Percentiles rank a stretch among this genome's conserved stretches.
These are phyloP conservation scores for Xyrauchen texanus DNA, from an alignment of 2,113 vertebrate genomes.

Conservation along the genomic window DNA sequence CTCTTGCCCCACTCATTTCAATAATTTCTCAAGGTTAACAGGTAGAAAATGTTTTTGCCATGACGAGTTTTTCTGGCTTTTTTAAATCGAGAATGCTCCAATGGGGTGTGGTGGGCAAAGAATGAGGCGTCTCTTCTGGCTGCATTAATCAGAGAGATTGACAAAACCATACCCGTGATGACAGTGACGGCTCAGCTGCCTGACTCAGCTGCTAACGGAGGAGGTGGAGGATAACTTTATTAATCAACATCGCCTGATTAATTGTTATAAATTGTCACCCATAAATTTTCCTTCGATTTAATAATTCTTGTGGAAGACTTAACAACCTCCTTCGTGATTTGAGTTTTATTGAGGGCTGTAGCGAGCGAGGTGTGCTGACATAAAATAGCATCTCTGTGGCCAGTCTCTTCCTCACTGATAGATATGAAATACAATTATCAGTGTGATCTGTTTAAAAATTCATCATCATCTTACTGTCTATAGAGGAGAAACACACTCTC, in stretches of 20 bases:
- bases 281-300: constrained; percentile 90
- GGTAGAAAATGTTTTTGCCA: constrained; percentile 12
- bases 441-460: constrained; percentile 96
- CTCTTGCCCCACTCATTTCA: constrained; percentile 58
- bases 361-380: constrained; percentile 77
- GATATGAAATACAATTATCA: constrained; percentile 98
- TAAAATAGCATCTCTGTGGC: constrained; percentile 85
- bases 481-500: constrained; percentile 1
- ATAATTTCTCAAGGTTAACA: constrained; percentile 40
- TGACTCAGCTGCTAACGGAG: constrained; percentile 60
- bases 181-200: constrained; percentile 60
- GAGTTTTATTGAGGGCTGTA: constrained; percentile 82
- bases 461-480: constrained; percentile 84
- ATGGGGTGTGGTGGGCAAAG: constrained; percentile 4
- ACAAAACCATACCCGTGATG: constrained; percentile 83
- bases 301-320: constrained; percentile 85
- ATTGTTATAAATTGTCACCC: constrained; percentile 92
- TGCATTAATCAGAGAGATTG: constrained; percentile 90
- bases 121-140: constrained; percentile 15
- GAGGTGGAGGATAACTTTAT: constrained; percentile 75
- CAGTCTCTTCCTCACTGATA: constrained; percentile 86
- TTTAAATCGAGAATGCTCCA: neutral
- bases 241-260: constrained; percentile 91
- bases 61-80: neutral
- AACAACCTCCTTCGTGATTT: constrained; percentile 84